phyloP scores from a whole-genome alignment of 2,113 vertebrate species.

The Nesospiza acunhae region DNA sequence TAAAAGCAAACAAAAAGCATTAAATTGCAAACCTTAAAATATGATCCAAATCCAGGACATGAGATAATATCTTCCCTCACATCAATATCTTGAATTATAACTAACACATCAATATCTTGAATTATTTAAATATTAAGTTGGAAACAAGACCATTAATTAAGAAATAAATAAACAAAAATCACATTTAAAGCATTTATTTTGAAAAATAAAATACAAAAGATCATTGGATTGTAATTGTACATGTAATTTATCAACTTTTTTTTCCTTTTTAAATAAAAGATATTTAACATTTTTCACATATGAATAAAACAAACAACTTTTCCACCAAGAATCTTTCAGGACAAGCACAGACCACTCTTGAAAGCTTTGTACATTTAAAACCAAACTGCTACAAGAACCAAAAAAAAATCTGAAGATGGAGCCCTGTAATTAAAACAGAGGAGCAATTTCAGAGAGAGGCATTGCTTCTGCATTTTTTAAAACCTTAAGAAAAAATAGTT shows the following conservation, averaged over 20 bases:
- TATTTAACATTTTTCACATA: slow-evolving; percentile 68
- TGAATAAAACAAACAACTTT: slow-evolving; percentile 56
- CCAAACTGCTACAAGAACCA: not conserved
- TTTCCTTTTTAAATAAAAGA: slow-evolving; percentile 74
- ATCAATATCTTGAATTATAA: not conserved
- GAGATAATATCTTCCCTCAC: not conserved
- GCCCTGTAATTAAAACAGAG: not conserved
- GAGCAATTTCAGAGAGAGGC: not conserved
- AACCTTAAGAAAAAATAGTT: not conserved
- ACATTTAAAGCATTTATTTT: slow-evolving; percentile 85
- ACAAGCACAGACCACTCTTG: slow-evolving; percentile 35
- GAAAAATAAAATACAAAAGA: slow-evolving; percentile 88
- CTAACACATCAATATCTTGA: not conserved
- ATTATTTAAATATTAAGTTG: not conserved
- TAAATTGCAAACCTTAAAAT: not conserved
- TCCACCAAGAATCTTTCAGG: slow-evolving; percentile 33
- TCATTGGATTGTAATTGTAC: slow-evolving; percentile 77
- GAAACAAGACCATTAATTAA: not conserved
- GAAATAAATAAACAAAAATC: not conserved
- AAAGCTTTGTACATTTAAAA: not conserved
- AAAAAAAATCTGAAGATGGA: not conserved
- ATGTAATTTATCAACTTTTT: slow-evolving; percentile 64
- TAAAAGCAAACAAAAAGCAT: not conserved
- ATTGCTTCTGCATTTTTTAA: not conserved
- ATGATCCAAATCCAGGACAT: not conserved